Base-by-base conservation (phyloP, 2,113 vertebrate species). In the Plecturocebus donacophilus region DNA sequence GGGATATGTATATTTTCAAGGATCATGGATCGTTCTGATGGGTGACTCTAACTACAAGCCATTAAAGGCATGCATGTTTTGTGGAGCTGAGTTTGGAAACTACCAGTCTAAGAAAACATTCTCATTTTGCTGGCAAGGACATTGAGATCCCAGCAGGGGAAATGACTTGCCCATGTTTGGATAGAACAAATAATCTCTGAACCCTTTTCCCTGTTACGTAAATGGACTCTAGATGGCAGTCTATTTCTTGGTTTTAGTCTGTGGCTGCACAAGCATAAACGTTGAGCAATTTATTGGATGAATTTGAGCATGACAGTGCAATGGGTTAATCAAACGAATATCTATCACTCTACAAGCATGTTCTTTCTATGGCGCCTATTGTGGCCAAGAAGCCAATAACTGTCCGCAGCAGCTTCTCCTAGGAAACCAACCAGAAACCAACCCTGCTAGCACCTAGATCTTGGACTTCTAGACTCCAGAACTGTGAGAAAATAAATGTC, bases 151-250 rank as follows among this genome's bases (percentile, higher is more conserved):
- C 21, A 80, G 16, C 58, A 84, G 71, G 80, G 58, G 23, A 86
- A 79, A 56, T 21, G 25, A 84, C 8, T 58, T 92, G 56, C 77
- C 42, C 32, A 47, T 38, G 35, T 45, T 8, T 20, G 40, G 83
- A 47, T 49, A 52, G 35, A 84, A 35, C 40, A 83, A 54, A 73
- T 10, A 47, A 56, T 30, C 47, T 80, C 40, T 75, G 45, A 73
- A 75, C 7, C 4, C 2, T 77, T 58, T 83, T 40, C 10, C 21
- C 12, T 76, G 14, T 38, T 16, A 25, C 47, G 40, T 11, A 47
- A 95, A 56, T 85, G 45, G 52, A 71, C 90, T 9, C 85, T 75
- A 86, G 85, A 40, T 90, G 96, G 80, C 85, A 90, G 64, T 66
- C 54, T 81, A 2, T 68, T 27, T 54, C 80, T 80, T 86, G 25